Base-by-base conservation (phyloP, 1,140 invertebrate species). In the Drosophila mauritiana region DNA sequence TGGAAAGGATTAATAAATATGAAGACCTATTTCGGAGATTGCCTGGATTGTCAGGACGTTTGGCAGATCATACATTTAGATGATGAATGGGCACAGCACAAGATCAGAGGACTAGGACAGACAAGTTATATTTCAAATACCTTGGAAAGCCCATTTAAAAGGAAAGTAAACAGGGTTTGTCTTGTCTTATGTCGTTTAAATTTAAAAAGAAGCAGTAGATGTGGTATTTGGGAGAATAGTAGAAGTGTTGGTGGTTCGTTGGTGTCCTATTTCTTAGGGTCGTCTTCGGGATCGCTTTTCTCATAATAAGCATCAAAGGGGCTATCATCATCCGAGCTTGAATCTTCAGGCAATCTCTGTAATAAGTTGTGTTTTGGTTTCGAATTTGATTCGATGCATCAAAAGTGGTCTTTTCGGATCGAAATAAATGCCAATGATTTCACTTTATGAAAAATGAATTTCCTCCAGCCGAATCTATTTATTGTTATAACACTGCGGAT, bases 311-410 rank as follows among this genome's bases (percentile, higher is more conserved):
- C 81, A 90, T 92, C 91, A 59, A 92, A 92, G 25, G 91, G 91
- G 76, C 85, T 91, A 92, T 92, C 91, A 73, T 92, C 91, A 49
- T 92, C 91, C 31, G 91, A 91, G 82, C 82, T 86, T 75, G 91
- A 91, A 84, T 92, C 91, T 90, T 92, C 91, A 68, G 88, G 91
- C 73, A 90, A 83, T 82, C 80, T 90, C 86, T 90, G 84, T 80
- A 89, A 89, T 89, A 75, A 74, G 85, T 83, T 82, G 43, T 45
- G 39, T 46, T 69, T 78, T 56, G 73, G 58, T 72, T 69, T 65
- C 49, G 75, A 77, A 52, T 42, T 49, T 31, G 51, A 27, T 51
- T 62, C 55, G 49, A 54, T 59, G 17, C 53, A 57, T 56, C 15
- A 72, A n/a, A 49, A 49, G 10, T 45, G 17, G 20, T 39, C 12